A percentile compares a stretch with the other conserved stretches of the same genome.
phyloP scores from a whole-genome alignment of 2,797 vertebrate genomes.

The Clamator glandarius region DNA sequence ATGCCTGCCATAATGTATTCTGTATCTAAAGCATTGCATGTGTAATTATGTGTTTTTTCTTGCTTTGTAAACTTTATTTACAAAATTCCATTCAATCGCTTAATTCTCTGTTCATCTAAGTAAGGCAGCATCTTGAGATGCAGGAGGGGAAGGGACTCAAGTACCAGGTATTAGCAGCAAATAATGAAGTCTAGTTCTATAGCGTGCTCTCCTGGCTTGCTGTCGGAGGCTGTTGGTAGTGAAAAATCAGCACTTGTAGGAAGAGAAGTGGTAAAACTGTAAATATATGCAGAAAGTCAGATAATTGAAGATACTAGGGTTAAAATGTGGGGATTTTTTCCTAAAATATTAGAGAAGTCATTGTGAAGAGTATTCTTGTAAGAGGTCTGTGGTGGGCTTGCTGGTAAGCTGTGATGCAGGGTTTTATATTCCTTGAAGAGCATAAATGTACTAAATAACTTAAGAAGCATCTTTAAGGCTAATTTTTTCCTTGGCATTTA shows the following conservation, averaged over 20 bases:
- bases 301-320: not conserved
- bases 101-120: not conserved
- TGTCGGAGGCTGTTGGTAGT: not conserved
- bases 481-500: not conserved
- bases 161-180: not conserved
- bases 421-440: not conserved
- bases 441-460: not conserved
- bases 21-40: not conserved
- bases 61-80: not conserved
- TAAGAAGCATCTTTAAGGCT: not conserved
- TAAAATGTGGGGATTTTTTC: fast-evolving
- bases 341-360: not conserved
- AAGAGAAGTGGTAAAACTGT: not conserved
- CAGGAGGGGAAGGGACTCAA: not conserved
- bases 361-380: fast-evolving
- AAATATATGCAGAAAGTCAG: not conserved
- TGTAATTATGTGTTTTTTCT: not conserved
- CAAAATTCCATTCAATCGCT: not conserved
- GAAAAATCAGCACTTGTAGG: not conserved
- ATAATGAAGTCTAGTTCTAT: not conserved
- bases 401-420: not conserved
- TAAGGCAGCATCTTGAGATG: not conserved
- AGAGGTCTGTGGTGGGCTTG: not conserved
- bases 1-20: not conserved
- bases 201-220: not conserved